phyloP scores from a whole-genome alignment of 2,888 invertebrate species.

The Opisthograptis luteolata region DNA sequence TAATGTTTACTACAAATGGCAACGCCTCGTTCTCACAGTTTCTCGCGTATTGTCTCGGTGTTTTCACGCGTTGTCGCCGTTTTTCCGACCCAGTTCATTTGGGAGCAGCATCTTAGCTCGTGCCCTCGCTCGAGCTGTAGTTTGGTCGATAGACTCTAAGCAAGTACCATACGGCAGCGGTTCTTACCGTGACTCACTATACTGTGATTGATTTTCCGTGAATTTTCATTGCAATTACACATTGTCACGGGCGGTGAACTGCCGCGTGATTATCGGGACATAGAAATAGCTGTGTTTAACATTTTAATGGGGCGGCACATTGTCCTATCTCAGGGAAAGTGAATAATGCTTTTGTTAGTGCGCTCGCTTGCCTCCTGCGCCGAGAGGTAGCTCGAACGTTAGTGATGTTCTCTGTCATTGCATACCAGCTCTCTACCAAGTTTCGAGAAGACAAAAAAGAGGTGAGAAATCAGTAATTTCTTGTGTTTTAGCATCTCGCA shows the following conservation, averaged over 20 bases:
- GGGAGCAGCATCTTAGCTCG: conserved; percentile 27
- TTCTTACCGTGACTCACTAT: conserved; percentile 54
- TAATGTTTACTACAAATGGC: conserved; percentile 81
- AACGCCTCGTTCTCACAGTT: conserved; percentile 84
- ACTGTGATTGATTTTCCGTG: conserved; percentile 54
- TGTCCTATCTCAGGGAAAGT: conserved; percentile 31
- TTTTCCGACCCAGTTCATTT: conserved; percentile 56
- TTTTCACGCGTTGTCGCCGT: conserved; percentile 72
- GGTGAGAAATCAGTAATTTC: conserved; percentile 6
- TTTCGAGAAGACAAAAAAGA: conserved; percentile 73
- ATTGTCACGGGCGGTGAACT: conserved; percentile 32
- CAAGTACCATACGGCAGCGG: conserved; percentile 39
- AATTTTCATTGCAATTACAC: conserved; percentile 42
- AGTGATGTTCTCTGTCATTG: conserved; percentile 75
- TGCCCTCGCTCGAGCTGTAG: conserved; percentile 39
- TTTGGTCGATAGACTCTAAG: conserved; percentile 46
- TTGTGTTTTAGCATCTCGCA: background rate
- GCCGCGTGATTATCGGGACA: conserved; percentile 27
- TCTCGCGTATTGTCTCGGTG: conserved; percentile 74
- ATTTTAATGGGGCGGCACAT: conserved; percentile 14
- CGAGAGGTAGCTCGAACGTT: conserved; percentile 46
- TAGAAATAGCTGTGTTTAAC: conserved; percentile 22
- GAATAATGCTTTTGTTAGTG: conserved; percentile 52
- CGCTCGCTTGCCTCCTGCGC: conserved; percentile 50
- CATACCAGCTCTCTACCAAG: conserved; percentile 73